These are phyloP conservation scores for Penelope pileata DNA, from an alignment of 2,113 vertebrate genomes.

Conservation along the genomic window DNA sequence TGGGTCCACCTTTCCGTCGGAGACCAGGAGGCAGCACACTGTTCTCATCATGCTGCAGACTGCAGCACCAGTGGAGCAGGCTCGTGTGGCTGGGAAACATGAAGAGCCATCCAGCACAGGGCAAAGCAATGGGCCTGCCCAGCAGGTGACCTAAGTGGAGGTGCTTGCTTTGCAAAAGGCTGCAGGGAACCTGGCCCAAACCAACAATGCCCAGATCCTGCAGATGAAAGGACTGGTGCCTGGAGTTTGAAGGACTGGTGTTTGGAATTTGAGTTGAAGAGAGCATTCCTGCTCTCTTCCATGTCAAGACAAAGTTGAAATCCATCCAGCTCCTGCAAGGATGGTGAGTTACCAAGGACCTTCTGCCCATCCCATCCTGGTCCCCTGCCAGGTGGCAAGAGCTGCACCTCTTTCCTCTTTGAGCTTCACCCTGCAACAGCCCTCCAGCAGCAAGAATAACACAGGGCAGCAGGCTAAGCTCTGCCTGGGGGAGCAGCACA, in stretches of 20 bases:
- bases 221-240: neutral
- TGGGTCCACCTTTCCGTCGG: neutral
- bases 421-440: fast-evolving
- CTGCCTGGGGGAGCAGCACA: neutral
- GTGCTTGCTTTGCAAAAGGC: neutral
- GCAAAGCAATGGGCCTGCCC: neutral
- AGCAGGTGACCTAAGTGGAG: neutral
- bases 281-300: neutral
- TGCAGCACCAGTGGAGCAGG: neutral
- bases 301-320: neutral
- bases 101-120: neutral
- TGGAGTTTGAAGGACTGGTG: neutral
- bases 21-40: neutral
- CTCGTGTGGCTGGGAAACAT: neutral
- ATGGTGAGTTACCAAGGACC: neutral
- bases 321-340: neutral
- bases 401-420: neutral
- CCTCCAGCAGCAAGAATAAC: neutral
- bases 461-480: neutral
- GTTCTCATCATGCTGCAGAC: neutral
- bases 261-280: neutral
- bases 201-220: neutral
- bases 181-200: neutral
- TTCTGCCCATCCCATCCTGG: neutral
- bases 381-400: neutral